Percentiles rank a stretch among this genome's conserved stretches.
Evolutionary conservation across 2,113 vertebrate species (phyloP).

Genomic region (Copsychus sechellarum): DNA sequence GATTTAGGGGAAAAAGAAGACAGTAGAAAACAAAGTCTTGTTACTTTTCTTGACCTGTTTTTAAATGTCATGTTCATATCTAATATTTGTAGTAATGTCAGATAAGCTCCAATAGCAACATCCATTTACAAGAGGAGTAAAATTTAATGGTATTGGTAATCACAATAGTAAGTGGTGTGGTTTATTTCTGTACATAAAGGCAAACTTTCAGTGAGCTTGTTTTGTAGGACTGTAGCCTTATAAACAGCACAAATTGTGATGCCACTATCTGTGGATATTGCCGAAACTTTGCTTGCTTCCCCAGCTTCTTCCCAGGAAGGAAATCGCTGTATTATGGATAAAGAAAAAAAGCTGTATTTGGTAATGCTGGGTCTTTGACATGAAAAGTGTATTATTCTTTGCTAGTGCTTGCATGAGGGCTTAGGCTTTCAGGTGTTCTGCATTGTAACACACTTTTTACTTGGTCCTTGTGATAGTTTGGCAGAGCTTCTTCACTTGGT

Average conservation of each 20-base stretch:
- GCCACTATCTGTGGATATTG: not conserved
- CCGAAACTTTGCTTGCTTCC: constrained; percentile 11
- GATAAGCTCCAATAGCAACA: not conserved
- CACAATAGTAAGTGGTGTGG: not conserved
- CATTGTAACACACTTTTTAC: not conserved
- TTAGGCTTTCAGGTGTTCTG: constrained; percentile 1
- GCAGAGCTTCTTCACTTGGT: constrained; percentile 9
- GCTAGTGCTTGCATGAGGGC: constrained; percentile 5
- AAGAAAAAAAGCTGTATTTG: not conserved
- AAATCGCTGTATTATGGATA: not conserved
- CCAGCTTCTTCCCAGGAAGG: not conserved
- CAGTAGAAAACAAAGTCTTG: not conserved
- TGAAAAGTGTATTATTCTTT: not conserved
- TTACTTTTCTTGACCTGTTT: not conserved
- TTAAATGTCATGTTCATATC: not conserved
- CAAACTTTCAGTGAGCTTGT: constrained; percentile 1
- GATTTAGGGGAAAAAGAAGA: not conserved
- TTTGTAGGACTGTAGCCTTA: constrained; percentile 6
- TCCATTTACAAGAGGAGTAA: not conserved
- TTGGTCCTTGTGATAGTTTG: not conserved
- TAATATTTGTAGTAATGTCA: not conserved
- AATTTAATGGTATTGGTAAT: not conserved
- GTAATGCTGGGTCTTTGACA: not conserved
- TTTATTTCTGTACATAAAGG: not conserved
- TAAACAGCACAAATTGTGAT: not conserved